Conservation (phyloP, 2,113 vertebrate species). For the Aspidoscelis tigris region DNA sequence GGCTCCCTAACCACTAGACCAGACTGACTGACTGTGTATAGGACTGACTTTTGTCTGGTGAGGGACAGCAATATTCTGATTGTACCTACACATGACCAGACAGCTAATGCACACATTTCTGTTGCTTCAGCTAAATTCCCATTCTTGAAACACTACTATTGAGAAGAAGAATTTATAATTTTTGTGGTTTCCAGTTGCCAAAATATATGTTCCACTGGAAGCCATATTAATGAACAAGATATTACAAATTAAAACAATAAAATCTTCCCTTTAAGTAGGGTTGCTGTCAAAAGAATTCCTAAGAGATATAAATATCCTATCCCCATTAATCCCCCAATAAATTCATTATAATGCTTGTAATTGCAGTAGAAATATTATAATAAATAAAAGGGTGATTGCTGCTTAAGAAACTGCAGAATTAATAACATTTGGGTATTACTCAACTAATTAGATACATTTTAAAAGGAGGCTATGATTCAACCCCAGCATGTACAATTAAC, state of each 20-base stretch:
- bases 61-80: too few species aligned
- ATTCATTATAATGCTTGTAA: constrained; percentile 59
- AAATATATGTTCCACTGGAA: background rate
- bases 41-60: too few species aligned
- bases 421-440: constrained; percentile 52
- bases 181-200: background rate
- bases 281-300: constrained; percentile 39
- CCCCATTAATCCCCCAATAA: constrained; percentile 49
- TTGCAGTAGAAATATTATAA: constrained; percentile 54
- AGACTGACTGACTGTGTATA: too few species aligned
- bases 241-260: constrained; percentile 38
- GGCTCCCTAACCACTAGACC: too few species aligned
- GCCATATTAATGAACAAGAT: constrained; percentile 43
- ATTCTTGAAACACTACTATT: fast-evolving
- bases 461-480: constrained; percentile 33
- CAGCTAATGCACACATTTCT: background rate
- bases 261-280: constrained; percentile 22
- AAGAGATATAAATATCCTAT: constrained; percentile 53
- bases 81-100: too few species aligned
- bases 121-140: background rate
- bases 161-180: background rate
- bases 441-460: constrained; percentile 56
- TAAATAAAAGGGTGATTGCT: constrained; percentile 48
- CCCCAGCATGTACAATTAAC: constrained; percentile 24
- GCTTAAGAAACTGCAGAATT: constrained; percentile 53